Percentiles rank a stretch among this genome's conserved stretches.
Conservation (phyloP, 2,888 invertebrate species). For the Parnassius mnemosyne region DNA sequence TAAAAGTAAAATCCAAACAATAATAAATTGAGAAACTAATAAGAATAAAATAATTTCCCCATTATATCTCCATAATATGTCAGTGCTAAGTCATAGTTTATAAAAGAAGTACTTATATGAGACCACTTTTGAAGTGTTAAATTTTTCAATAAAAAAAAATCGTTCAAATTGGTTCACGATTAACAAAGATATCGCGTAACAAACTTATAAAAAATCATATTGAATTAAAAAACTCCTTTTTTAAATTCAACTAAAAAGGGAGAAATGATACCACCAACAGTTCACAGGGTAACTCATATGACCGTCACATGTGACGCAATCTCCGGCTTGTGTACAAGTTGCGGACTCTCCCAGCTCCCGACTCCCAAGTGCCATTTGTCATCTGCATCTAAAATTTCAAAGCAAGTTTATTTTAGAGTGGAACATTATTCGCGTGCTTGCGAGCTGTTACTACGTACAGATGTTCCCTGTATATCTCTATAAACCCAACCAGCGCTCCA, state of each 20-base stretch:
- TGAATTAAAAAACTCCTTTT: no score
- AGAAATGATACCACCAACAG: background rate
- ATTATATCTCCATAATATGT: no score
- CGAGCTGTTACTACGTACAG: conserved; percentile 4
- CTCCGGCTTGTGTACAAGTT: conserved; percentile 16
- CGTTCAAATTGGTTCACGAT: no score
- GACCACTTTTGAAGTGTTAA: no score
- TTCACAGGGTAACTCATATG: background rate
- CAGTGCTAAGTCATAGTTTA: no score
- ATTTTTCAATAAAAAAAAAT: no score
- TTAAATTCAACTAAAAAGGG: background rate
- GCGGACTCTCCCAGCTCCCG: conserved; percentile 21
- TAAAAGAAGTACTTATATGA: no score
- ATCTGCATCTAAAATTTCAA: conserved; percentile 47
- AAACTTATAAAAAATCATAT: no score
- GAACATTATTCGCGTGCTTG: conserved; percentile 8
- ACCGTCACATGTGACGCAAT: conserved; percentile 19
- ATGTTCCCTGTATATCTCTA: conserved; percentile 8
- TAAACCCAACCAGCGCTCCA: conserved; percentile 15
- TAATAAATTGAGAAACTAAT: no score
- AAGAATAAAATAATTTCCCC: no score
- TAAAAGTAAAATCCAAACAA: no score
- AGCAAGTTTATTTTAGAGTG: conserved; percentile 42
- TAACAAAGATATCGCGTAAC: no score
- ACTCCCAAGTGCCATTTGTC: conserved; percentile 42